These are phyloP conservation scores for Machimus rusticus DNA, from an alignment of 2,888 invertebrate species.

Conservation along the genomic window DNA sequence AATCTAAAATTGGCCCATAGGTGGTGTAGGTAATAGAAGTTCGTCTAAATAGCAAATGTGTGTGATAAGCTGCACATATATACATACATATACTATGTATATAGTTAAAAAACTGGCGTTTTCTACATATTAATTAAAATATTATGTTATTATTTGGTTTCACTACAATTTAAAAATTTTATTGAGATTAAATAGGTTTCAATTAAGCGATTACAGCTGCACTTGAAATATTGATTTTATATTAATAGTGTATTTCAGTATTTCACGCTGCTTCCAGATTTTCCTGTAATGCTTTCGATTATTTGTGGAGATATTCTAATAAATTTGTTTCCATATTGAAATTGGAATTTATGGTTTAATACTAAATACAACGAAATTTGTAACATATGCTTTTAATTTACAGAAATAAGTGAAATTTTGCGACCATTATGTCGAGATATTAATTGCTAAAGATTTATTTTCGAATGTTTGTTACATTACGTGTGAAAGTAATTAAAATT, in stretches of 20 bases:
- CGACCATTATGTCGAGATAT: not conserved
- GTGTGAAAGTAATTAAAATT: not conserved
- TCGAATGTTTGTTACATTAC: not conserved
- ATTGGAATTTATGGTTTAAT: not conserved
- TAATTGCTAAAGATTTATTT: not conserved
- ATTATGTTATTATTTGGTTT: not conserved
- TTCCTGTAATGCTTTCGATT: not conserved
- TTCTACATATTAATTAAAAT: not conserved
- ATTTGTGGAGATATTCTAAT: not conserved
- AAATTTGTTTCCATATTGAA: not conserved
- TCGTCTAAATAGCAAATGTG: not conserved
- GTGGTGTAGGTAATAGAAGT: not conserved
- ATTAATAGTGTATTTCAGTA: not conserved
- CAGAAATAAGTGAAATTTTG: not conserved
- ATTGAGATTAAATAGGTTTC: not conserved
- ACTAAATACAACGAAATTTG: not conserved
- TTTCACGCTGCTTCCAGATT: not conserved
- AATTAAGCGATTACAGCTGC: not conserved
- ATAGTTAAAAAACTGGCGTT: too few species aligned
- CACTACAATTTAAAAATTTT: not conserved
- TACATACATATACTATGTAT: too few species aligned
- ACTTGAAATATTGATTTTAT: not conserved
- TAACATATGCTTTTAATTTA: not conserved
- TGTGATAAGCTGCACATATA: too few species aligned
- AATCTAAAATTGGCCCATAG: not conserved